Conservation (phyloP, 2,888 invertebrate species). For the Drosophila lacicola region DNA sequence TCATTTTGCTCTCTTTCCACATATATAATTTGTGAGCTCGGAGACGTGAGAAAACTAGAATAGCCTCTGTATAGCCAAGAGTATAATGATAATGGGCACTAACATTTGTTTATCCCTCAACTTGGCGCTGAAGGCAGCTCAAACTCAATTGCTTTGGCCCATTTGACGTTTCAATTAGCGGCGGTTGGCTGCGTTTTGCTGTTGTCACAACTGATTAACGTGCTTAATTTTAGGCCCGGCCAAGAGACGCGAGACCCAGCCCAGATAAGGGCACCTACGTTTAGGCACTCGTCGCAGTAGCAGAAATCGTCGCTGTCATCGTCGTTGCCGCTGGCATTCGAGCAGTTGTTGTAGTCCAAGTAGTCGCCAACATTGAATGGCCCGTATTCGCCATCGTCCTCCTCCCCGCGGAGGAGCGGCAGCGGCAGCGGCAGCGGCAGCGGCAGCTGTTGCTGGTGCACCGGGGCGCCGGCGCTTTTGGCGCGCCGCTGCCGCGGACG, state of each 20-base stretch:
- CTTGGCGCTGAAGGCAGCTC: neutral
- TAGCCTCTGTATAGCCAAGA: neutral
- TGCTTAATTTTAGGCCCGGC: constrained; percentile 5
- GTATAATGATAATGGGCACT: neutral
- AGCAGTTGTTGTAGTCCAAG: constrained; percentile 53
- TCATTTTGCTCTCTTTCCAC: no score
- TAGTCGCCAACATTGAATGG: constrained; percentile 62
- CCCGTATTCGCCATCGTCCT: constrained; percentile 60
- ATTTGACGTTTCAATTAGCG: constrained; percentile 43
- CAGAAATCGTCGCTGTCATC: constrained; percentile 88
- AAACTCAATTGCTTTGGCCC: constrained; percentile 8
- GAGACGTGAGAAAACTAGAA: no score
- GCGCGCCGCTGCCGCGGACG: constrained; percentile 37
- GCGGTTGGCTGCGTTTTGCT: constrained; percentile 7
- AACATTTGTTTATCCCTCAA: neutral
- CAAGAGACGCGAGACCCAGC: constrained; percentile 4
- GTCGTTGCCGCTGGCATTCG: constrained; percentile 79
- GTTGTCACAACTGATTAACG: constrained; percentile 38
- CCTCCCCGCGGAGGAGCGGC: constrained; percentile 22
- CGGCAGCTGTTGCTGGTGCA: neutral
- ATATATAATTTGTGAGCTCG: no score
- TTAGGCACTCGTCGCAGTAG: constrained; percentile 91
- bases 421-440: neutral
- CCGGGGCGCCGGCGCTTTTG: constrained; percentile 27
- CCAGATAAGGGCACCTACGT: constrained; percentile 78